Base-by-base conservation (phyloP, 2,888 invertebrate species). In the Tinea trinotella region DNA sequence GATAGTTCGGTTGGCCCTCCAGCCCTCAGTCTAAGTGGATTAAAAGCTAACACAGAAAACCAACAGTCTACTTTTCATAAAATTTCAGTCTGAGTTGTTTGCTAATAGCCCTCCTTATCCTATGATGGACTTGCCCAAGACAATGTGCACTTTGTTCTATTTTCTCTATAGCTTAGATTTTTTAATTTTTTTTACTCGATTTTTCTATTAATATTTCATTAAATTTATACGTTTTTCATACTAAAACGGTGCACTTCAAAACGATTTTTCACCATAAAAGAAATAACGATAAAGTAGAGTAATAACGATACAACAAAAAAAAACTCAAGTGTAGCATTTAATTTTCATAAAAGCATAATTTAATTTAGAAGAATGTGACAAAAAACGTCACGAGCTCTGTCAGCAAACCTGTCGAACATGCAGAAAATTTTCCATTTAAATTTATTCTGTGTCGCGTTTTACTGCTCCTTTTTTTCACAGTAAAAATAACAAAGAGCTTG, bases 21-120 rank as follows among this genome's bases (percentile, higher is more conserved):
- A 48, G 24, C 50, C 19, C 34, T 20, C 58, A 40, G 30, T 56
- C 58, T 65, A 64, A 65, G 62, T 65, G 64, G 62, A 65, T 65
- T 65, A 63, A 63, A 64, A 50, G 58, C 60, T 59, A 58, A 61
- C 62, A 50, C 24, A 22, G 13, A n/a, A 24, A 50, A 50, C 50
- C 24, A 50, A 50, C 22, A 48, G 48, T 48, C 20, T n/a, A 48
- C 20, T 24, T n/a, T 50, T 50, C 50, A 22, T 50, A 15, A 22
- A 50, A 50, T 19, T 24, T 24, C 12, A 24, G 13, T n/a, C 17
- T 10, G 2, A 22, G 12, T 50, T 50, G 50, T 50, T 50, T 50
- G 24, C 50, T 20, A 18, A 49, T 3, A n/a, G 4, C 18, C 4
- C 50, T n/a, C 50, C 15, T 48, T 48, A n/a, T n/a, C 12, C 40